These are phyloP conservation scores for Desmodus rotundus DNA, from an alignment of 2,113 vertebrate species.

Conservation along the genomic window DNA sequence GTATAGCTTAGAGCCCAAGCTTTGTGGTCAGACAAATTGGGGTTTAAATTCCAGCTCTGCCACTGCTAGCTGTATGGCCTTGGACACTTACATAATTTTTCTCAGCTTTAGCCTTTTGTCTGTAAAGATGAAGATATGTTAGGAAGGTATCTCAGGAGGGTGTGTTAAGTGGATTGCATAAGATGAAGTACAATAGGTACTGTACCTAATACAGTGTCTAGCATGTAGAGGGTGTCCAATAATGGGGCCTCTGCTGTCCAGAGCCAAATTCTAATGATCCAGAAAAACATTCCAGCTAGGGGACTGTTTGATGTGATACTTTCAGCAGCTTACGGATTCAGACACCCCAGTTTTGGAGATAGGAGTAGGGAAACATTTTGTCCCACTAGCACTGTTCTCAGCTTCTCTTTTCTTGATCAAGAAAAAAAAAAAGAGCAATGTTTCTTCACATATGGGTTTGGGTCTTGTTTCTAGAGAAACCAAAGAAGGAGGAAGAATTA, in stretches of 20 bases:
- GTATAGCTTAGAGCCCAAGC: background rate
- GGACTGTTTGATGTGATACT: background rate
- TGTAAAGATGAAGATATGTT: background rate
- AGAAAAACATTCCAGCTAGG: background rate
- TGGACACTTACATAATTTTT: slow-evolving; percentile 3
- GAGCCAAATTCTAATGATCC: background rate
- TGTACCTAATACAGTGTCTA: background rate
- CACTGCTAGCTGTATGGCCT: background rate
- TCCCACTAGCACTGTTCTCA: background rate
- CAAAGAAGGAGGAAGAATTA: slow-evolving; percentile 87
- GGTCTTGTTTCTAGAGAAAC: slow-evolving; percentile 85
- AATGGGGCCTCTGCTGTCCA: background rate
- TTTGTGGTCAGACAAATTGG: background rate
- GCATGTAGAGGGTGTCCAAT: background rate
- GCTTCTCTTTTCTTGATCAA: background rate
- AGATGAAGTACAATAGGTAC: background rate
- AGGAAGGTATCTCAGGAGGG: background rate
- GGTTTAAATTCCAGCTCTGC: background rate
- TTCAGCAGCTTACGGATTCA: background rate
- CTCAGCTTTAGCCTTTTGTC: background rate
- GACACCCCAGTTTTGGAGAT: background rate
- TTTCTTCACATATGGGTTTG: slow-evolving; percentile 41
- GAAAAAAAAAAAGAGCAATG: background rate
- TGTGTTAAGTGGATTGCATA: background rate
- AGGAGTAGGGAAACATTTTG: background rate